A percentile compares a stretch with the other conserved stretches of the same genome.
phyloP scores from a whole-genome alignment of 2,797 vertebrate species.

The Eidolon dupreanum region DNA sequence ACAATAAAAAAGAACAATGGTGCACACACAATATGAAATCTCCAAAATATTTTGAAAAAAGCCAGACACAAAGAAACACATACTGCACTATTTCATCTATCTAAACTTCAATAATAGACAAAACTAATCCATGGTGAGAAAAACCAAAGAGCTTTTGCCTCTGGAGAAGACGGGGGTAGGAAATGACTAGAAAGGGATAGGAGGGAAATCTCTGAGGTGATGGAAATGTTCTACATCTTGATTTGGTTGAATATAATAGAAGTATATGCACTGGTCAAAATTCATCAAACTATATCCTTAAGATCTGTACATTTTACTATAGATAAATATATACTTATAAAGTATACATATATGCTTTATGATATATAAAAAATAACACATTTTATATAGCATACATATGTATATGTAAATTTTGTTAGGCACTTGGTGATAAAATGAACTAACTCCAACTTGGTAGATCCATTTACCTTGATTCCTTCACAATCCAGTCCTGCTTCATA shows the following conservation, averaged over 20 bases:
- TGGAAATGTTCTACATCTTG: neutral
- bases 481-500: neutral
- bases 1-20: neutral
- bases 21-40: neutral
- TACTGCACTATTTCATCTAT: neutral
- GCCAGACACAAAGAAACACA: neutral
- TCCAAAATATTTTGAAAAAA: constrained; percentile 16
- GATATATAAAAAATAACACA: neutral
- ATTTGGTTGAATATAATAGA: neutral
- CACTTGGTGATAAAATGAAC: constrained; percentile 40
- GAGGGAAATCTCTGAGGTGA: neutral
- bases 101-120: neutral
- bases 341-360: neutral
- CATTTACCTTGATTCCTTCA: constrained; percentile 11
- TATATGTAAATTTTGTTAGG: neutral
- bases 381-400: neutral
- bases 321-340: neutral
- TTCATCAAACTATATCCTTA: neutral
- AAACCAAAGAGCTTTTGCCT: neutral
- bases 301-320: neutral
- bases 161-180: neutral
- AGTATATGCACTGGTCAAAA: neutral
- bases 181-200: neutral
- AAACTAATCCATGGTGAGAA: neutral
- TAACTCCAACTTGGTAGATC: neutral